Percentiles rank a stretch among this genome's conserved stretches.
These are phyloP conservation scores for Cordilura impudica DNA, from an alignment of 2,888 invertebrate species.

Conservation along the genomic window DNA sequence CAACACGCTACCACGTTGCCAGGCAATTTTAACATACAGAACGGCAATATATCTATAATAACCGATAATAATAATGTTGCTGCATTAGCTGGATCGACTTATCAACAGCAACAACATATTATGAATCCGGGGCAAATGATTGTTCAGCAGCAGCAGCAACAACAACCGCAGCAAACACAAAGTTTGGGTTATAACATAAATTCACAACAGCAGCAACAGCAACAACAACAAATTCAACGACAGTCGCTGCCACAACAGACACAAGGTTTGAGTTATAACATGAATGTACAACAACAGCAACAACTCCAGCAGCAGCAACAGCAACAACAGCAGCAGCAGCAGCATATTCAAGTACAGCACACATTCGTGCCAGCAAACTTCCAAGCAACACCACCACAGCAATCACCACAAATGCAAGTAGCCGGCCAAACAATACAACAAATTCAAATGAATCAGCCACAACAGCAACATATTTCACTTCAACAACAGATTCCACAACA, in stretches of 20 bases:
- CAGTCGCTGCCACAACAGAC: constrained; percentile 59
- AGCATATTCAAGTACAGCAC: constrained; percentile 56
- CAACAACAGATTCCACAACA: constrained; percentile 51
- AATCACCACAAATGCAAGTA: constrained; percentile 50
- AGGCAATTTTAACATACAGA: constrained; percentile 69
- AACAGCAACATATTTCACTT: constrained; percentile 9
- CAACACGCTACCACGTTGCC: constrained; percentile 70
- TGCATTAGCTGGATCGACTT: neutral
- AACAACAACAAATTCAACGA: constrained; percentile 31
- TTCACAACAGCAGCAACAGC: constrained; percentile 56
- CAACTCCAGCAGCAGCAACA: constrained; percentile 60
- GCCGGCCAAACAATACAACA: constrained; percentile 44
- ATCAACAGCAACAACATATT: constrained; percentile 50
- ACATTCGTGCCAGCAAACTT: constrained; percentile 45
- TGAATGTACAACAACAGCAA: constrained; percentile 40
- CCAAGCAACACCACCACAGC: constrained; percentile 55
- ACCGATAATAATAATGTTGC: constrained; percentile 65
- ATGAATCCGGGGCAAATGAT: constrained; percentile 1
- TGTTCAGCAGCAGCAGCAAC: constrained; percentile 30
- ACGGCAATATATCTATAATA: constrained; percentile 67
- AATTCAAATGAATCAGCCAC: constrained; percentile 39
- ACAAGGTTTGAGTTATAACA: constrained; percentile 44
- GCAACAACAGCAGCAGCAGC: constrained; percentile 69
- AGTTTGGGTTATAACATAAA: constrained; percentile 50
- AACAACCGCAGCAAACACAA: constrained; percentile 60